Percentiles rank a stretch among this genome's conserved stretches.
These are phyloP conservation scores for Caenorhabditis brenneri DNA, from an alignment of 1,140 invertebrate species.

Conservation along the genomic window DNA sequence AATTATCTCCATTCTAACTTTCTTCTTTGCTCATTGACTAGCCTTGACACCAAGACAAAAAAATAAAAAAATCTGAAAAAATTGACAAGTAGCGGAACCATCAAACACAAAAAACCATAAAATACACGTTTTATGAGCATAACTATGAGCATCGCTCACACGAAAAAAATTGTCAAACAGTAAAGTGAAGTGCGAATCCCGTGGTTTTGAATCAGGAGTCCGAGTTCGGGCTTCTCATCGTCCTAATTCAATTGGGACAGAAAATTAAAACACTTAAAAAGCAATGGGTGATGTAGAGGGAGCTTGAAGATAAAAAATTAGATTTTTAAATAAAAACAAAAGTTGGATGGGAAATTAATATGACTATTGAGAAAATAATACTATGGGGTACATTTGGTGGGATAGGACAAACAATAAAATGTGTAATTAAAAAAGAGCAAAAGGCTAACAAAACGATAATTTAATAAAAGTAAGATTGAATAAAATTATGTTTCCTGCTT, in stretches of 20 bases:
- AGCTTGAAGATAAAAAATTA: neutral
- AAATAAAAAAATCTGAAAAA: no score
- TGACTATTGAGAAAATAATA: neutral
- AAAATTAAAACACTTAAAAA: neutral
- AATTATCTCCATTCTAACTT: no score
- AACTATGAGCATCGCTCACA: neutral
- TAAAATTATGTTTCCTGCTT: neutral
- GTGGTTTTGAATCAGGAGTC: neutral
- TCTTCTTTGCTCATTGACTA: no score
- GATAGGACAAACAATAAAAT: neutral
- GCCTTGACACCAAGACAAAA: no score
- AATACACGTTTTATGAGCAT: conserved; percentile 41
- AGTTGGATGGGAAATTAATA: neutral
- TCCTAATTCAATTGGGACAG: neutral
- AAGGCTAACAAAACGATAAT: neutral
- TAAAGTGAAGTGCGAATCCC: neutral
- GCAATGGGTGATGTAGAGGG: neutral
- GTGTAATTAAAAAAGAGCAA: neutral
- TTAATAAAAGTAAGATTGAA: neutral
- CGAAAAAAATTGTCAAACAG: conserved; percentile 4
- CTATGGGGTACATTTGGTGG: neutral
- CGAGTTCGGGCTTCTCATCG: conserved; percentile 27
- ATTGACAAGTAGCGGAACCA: no score
- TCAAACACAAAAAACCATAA: no score
- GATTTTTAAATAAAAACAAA: neutral